A percentile compares a stretch with the other conserved stretches of the same genome.
These are phyloP conservation scores for Glandiceps talaboti DNA, from an alignment of 53 echinoderm and acorn worm species.

Conservation along the genomic window DNA sequence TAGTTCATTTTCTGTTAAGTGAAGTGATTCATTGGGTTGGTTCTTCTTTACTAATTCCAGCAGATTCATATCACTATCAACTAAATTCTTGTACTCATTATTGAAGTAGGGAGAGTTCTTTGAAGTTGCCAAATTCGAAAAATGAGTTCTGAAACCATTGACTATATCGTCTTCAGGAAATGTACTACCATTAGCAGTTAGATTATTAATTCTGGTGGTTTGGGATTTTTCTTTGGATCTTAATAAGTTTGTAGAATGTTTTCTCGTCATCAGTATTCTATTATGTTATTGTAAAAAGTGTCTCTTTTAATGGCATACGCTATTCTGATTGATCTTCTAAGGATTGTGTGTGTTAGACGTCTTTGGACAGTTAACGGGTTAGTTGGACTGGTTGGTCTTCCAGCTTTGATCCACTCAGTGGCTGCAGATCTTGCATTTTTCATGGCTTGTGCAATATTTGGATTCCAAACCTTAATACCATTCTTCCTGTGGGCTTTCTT, in stretches of 20 bases:
- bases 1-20: background rate
- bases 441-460: background rate
- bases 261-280: background rate
- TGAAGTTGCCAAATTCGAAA: background rate
- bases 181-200: background rate
- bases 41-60: background rate
- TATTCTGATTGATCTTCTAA: background rate
- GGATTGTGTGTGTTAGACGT: background rate
- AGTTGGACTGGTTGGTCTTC: background rate
- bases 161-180: background rate
- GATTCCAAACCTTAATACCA: background rate
- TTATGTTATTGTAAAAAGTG: background rate
- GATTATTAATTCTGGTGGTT: too few relatives aligned
- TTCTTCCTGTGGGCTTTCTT: background rate
- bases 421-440: background rate
- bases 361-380: background rate
- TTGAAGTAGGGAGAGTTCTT: background rate
- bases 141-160: background rate
- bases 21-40: background rate
- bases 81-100: background rate
- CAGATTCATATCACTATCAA: background rate
- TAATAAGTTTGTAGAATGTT: background rate
- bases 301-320: background rate
- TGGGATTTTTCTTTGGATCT: background rate
- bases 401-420: background rate